These are phyloP conservation scores for Bombus ignitus DNA, from an alignment of 1,140 invertebrate species.

Conservation along the genomic window DNA sequence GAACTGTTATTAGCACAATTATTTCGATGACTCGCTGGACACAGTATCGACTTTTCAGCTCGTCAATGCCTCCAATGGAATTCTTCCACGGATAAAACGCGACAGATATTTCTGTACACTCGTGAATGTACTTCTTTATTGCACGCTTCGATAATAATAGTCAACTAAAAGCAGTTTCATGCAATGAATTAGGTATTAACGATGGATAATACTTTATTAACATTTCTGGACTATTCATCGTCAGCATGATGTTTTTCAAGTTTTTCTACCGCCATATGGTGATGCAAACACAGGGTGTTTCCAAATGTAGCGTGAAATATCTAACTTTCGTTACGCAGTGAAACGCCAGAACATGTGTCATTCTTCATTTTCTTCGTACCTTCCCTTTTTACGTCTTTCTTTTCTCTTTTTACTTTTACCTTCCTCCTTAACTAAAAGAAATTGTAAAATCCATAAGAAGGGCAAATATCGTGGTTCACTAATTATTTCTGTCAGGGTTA, in stretches of 20 bases:
- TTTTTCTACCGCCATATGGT: background rate
- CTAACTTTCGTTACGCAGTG: background rate
- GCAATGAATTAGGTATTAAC: background rate
- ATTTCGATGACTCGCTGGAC: constrained; percentile 13
- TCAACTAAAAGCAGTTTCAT: background rate
- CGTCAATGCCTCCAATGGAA: background rate
- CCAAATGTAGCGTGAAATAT: background rate
- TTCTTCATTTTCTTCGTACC: background rate
- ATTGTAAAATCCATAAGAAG: background rate
- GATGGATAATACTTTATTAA: background rate
- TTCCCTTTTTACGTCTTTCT: background rate
- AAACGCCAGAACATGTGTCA: no score
- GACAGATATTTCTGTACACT: background rate
- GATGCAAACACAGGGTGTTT: background rate
- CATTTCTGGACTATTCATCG: background rate
- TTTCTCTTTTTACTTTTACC: no score
- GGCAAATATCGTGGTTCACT: background rate
- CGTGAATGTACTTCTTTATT: constrained; percentile 1
- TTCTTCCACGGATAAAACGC: background rate
- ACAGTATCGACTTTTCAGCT: constrained; percentile 9
- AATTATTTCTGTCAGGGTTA: background rate
- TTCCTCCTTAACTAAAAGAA: background rate
- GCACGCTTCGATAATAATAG: background rate
- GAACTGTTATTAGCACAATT: background rate
- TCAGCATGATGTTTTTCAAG: background rate